Evolutionary conservation across 2,888 invertebrate species (phyloP), one percentile per base, ranked within the genome.

Genomic region (Melanostoma scalare): DNA sequence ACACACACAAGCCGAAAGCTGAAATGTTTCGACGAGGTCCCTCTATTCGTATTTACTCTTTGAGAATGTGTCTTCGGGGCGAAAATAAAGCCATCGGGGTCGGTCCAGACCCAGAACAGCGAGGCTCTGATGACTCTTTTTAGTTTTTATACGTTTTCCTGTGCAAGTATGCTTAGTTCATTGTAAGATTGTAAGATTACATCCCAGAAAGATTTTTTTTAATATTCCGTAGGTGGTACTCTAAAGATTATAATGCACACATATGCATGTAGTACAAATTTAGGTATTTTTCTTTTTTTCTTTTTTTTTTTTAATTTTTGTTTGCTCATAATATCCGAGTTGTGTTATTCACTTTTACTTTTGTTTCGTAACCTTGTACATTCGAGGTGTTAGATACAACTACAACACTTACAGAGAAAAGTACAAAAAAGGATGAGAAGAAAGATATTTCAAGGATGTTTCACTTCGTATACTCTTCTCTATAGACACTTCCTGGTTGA

Each of bases 321-420:
- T 72, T 46, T 52, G 35, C 63, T 68, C 73, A 69, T 52, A 72
- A 55, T 46, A 63, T 68, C 68, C 50, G 52, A 82, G 56, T 48
- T 74, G 30, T 55, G 53, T 30, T 77, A 46, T 73, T 78, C 73
- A 73, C 63, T 82, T 78, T 84, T 84, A 84, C 84, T 84, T 84
- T 84, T 75, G 65, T 78, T 73, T 78, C 68, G 74, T 46, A 73
- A 74, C 65, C 69, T 56, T 61, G 55, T 52, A 50, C 38, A 58
- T 44, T 30, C 4, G 55, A 78, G 56, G 69, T 63, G 58, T 65
- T 73, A 63, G 73, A 77, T 55, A 55, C 75, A 33, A 52, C 68
- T 44, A 48, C 46, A 68, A 65, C 52, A 74, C 58, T 78, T 63
- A 50, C 42, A 10, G 50, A 35, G 9, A 52, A 46, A 53, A 36